These are phyloP conservation scores for Physeter macrocephalus DNA, from an alignment of 2,113 vertebrate species.

Conservation along the genomic window DNA sequence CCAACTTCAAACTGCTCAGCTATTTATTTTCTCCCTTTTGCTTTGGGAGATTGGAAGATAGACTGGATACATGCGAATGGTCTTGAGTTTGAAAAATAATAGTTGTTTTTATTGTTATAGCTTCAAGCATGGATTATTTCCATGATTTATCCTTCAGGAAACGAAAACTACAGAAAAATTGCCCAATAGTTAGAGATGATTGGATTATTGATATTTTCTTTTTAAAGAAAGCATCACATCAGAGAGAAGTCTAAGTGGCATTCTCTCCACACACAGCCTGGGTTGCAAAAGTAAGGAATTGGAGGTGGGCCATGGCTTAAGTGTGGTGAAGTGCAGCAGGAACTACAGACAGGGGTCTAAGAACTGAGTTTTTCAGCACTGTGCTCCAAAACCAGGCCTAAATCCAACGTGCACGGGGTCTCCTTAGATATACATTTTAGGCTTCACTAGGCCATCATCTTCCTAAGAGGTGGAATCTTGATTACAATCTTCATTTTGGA, in stretches of 20 bases:
- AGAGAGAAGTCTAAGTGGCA: neutral
- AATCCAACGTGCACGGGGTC: neutral
- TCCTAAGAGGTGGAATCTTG: neutral
- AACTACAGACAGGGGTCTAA: neutral
- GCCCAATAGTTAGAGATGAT: neutral
- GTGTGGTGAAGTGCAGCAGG: neutral
- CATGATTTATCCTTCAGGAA: conserved; percentile 41
- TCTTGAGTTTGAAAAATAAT: conserved; percentile 14
- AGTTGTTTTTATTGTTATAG: conserved; percentile 11
- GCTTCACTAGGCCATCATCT: neutral
- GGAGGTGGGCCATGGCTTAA: neutral
- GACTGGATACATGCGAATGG: neutral
- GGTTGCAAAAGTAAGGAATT: neutral
- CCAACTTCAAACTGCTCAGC: conserved; percentile 21
- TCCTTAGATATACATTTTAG: neutral
- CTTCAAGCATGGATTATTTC: neutral
- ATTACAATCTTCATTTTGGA: neutral
- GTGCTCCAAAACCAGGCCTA: neutral
- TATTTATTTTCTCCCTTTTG: conserved; percentile 48
- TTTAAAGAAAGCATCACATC: conserved; percentile 34
- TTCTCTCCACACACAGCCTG: neutral
- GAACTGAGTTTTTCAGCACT: neutral
- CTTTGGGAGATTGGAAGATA: neutral
- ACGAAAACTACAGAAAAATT: conserved; percentile 20
- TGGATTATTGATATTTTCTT: conserved; percentile 15